Conservation (phyloP, 2,797 vertebrate species). For the Gymnoscopelus braueri region DNA sequence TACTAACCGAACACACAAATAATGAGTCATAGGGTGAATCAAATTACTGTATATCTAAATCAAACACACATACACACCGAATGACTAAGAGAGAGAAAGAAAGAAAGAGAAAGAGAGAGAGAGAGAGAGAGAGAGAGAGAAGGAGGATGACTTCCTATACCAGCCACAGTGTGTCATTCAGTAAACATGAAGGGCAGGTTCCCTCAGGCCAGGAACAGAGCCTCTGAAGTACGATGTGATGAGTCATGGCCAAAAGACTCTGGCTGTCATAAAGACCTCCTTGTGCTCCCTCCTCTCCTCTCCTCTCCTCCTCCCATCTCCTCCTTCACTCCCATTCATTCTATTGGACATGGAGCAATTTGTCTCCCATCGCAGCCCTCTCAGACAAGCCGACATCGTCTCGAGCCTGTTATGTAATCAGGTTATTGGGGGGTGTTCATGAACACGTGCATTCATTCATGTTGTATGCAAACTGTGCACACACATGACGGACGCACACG, state of each 20-base stretch:
- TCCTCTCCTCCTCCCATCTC: slow-evolving; percentile 21
- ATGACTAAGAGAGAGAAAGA: slow-evolving; percentile 25
- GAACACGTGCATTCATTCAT: slow-evolving; percentile 12
- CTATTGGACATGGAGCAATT: no score
- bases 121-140: background rate
- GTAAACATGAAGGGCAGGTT: slow-evolving; percentile 54
- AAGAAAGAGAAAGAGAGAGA: slow-evolving; percentile 6
- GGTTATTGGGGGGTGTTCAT: slow-evolving; percentile 5
- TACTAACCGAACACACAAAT: no score
- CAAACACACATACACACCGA: background rate
- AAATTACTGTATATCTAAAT: background rate
- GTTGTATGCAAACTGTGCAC: background rate
- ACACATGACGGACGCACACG: slow-evolving; percentile 9
- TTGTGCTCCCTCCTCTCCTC: slow-evolving; percentile 56
- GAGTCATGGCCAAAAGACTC: slow-evolving; percentile 66
- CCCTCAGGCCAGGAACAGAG: slow-evolving; percentile 53
- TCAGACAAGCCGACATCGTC: slow-evolving; percentile 23
- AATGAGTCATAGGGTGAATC: no score
- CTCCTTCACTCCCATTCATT: no score
- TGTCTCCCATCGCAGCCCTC: no score
- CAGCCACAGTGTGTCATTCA: slow-evolving; percentile 60
- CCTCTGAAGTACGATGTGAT: slow-evolving; percentile 59
- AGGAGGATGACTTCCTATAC: background rate
- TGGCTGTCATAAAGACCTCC: slow-evolving; percentile 68
- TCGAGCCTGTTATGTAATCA: slow-evolving; percentile 38